These are phyloP conservation scores for Endotricha flammealis DNA, from an alignment of 2,888 invertebrate species.

Conservation along the genomic window DNA sequence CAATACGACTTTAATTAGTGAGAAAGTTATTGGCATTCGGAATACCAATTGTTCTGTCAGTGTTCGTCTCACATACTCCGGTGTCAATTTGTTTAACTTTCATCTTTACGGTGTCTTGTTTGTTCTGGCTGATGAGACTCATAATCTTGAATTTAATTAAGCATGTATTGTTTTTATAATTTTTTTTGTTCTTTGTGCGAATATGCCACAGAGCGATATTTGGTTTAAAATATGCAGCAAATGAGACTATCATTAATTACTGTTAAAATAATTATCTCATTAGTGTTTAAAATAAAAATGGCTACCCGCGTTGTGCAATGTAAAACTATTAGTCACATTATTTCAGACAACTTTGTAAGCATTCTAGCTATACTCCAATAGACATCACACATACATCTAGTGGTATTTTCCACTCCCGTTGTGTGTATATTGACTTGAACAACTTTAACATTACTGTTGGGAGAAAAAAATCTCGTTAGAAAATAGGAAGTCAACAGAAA, in stretches of 20 bases:
- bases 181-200: too few relatives aligned
- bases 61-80: constrained; percentile 16
- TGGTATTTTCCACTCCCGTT: constrained; percentile 49
- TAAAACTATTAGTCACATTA: too few relatives aligned
- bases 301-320: too few relatives aligned
- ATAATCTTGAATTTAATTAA: background rate
- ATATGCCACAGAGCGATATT: too few relatives aligned
- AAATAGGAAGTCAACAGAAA: constrained; percentile 68
- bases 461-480: constrained; percentile 71
- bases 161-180: constrained; percentile 1
- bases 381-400: constrained; percentile 18
- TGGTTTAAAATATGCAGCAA: too few relatives aligned
- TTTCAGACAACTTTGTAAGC: too few relatives aligned
- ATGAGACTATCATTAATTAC: too few relatives aligned
- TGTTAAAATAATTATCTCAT: too few relatives aligned
- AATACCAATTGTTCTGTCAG: constrained; percentile 33
- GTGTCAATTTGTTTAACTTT: constrained; percentile 16
- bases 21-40: constrained; percentile 43
- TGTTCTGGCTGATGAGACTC: background rate
- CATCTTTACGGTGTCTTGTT: constrained; percentile 17
- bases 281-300: too few relatives aligned
- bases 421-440: constrained; percentile 36
- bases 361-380: background rate
- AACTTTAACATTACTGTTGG: constrained; percentile 32
- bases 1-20: too few relatives aligned